Conservation (phyloP, 2,888 invertebrate genomes). For the Gonocerus acuteangulatus region DNA sequence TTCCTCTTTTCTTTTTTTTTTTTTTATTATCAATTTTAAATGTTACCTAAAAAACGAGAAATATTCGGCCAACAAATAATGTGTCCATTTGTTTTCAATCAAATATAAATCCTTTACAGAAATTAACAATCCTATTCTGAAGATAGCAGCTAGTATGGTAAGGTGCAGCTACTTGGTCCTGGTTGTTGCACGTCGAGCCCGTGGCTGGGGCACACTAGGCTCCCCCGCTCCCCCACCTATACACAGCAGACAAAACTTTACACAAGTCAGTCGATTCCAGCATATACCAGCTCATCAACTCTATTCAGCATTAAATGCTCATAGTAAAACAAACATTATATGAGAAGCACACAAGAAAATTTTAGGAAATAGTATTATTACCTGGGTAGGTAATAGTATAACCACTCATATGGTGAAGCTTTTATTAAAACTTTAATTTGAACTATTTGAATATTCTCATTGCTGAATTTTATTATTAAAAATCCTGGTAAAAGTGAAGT, state of each 20-base stretch:
- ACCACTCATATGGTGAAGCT: no score
- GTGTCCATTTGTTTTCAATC: background rate
- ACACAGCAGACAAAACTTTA: conserved; percentile 38
- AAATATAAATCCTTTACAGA: conserved; percentile 24
- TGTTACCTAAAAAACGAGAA: conserved; percentile 9
- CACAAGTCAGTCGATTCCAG: conserved; percentile 34
- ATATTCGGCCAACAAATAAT: conserved; percentile 7
- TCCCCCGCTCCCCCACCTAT: conserved; percentile 37
- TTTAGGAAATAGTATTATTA: no score
- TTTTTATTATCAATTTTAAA: no score
- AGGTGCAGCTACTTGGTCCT: conserved; percentile 29
- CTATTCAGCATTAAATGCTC: no score
- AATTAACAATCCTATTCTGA: conserved; percentile 19
- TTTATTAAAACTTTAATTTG: no score
- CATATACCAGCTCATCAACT: no score
- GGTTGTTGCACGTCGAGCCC: conserved; percentile 47
- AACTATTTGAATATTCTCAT: no score
- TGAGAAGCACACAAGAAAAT: no score
- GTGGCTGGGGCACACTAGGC: conserved; percentile 30
- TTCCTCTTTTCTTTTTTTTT: background rate
- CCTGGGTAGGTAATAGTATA: no score
- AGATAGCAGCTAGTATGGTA: conserved; percentile 18
- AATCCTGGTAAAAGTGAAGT: no score
- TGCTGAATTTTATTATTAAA: no score
- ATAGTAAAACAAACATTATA: no score